These are phyloP conservation scores for Lithobates sylvaticus DNA, from an alignment of 2,797 vertebrate genomes.

Conservation along the genomic window DNA sequence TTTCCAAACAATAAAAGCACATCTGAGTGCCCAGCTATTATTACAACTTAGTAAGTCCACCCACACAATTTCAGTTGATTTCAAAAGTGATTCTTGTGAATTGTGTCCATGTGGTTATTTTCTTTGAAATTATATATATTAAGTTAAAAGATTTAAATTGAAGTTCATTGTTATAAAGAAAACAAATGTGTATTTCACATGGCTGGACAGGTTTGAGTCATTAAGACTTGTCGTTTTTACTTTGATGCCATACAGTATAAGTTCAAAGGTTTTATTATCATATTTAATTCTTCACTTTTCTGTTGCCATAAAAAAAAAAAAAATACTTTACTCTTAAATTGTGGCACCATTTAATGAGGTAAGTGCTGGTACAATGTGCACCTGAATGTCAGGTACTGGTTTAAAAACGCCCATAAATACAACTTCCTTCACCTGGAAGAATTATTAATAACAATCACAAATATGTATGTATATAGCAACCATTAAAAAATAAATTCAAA, in stretches of 20 bases:
- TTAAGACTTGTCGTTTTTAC: conserved; percentile 1
- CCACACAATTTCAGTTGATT: conserved; percentile 9
- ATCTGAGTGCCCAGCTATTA: neutral
- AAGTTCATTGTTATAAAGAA: conserved; percentile 21
- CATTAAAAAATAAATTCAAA: no score
- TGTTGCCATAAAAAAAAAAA: conserved; percentile 28
- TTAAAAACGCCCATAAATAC: neutral
- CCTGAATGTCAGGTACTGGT: neutral
- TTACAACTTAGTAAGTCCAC: conserved; percentile 15
- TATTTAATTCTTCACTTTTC: conserved; percentile 40
- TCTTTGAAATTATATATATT: conserved; percentile 34
- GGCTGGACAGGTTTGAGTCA: conserved; percentile 30
- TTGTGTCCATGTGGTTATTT: conserved; percentile 29
- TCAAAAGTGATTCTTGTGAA: neutral
- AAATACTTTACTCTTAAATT: conserved; percentile 1
- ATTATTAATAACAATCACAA: neutral
- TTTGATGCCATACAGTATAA: conserved; percentile 24
- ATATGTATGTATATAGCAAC: no score
- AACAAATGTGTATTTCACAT: conserved; percentile 22
- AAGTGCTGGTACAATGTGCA: conserved; percentile 12
- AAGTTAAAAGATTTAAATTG: conserved; percentile 19
- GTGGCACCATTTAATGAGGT: conserved; percentile 32
- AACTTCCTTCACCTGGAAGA: neutral
- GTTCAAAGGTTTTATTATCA: conserved; percentile 53
- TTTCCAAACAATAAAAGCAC: conserved; percentile 42